phyloP scores from a whole-genome alignment of 2,888 invertebrate species.

The Deilephila elpenor region DNA sequence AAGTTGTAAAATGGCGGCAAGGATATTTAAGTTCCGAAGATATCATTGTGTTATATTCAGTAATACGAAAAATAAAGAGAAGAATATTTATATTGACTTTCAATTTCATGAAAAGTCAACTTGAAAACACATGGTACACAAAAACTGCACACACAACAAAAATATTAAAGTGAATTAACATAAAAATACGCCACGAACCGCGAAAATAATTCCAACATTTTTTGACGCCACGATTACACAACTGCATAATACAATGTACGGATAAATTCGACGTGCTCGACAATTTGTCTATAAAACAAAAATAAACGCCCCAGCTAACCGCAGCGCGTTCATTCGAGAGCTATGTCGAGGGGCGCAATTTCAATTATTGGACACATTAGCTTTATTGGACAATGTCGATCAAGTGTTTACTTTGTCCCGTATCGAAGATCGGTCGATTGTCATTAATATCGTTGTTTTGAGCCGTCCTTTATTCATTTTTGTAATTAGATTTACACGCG shows the following conservation, averaged over 20 bases:
- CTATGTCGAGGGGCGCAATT: slow-evolving; percentile 36
- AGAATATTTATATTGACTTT: no score
- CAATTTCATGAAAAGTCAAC: no score
- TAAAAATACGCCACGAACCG: not conserved
- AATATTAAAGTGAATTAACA: not conserved
- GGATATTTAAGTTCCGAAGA: no score
- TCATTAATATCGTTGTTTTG: slow-evolving; percentile 21
- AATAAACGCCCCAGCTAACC: not conserved
- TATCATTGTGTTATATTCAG: no score
- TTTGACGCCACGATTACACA: not conserved
- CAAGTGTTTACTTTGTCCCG: slow-evolving; percentile 39
- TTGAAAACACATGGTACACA: not conserved
- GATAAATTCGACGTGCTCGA: not conserved
- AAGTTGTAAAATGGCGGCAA: not conserved
- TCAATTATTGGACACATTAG: slow-evolving; percentile 44
- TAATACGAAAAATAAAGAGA: no score
- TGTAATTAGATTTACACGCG: not conserved
- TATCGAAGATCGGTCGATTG: slow-evolving; percentile 24
- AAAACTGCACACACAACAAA: not conserved
- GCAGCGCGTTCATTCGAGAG: slow-evolving; percentile 32
- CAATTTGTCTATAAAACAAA: slow-evolving; percentile 16
- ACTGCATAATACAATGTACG: not conserved
- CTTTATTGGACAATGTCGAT: slow-evolving; percentile 38
- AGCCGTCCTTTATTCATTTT: not conserved
- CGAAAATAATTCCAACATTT: not conserved